Evolutionary conservation across 2,113 vertebrate species (phyloP).

Genomic region (Microcebus tavaratra): DNA sequence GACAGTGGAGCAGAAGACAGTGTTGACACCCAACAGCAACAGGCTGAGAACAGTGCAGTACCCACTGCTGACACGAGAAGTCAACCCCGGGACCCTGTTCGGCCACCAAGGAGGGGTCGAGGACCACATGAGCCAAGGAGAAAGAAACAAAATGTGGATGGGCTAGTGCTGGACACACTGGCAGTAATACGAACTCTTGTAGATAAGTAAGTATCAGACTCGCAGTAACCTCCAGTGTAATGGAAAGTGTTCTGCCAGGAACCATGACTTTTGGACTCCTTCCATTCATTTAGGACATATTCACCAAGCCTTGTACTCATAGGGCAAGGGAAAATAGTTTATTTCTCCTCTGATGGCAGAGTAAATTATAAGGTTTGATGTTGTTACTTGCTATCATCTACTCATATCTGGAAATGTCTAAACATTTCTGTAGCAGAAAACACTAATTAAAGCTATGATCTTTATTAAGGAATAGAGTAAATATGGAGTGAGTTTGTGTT

Average conservation of each 20-base stretch:
- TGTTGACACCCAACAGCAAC: conserved; percentile 86
- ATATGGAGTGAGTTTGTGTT: conserved; percentile 60
- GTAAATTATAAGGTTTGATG: conserved; percentile 55
- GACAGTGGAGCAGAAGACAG: conserved; percentile 95
- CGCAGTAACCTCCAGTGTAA: conserved; percentile 22
- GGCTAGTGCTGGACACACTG: conserved; percentile 97
- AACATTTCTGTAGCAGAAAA: conserved; percentile 64
- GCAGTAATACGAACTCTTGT: conserved; percentile 98
- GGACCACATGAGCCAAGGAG: conserved; percentile 97
- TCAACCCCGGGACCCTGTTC: conserved; percentile 94
- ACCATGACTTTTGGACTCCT: not conserved
- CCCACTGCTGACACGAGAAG: conserved; percentile 87
- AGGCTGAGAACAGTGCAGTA: conserved; percentile 86
- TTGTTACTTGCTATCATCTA: conserved; percentile 61
- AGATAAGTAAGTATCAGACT: conserved; percentile 94
- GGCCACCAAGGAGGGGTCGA: conserved; percentile 94
- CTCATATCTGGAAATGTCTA: conserved; percentile 60
- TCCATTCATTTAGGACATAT: not conserved
- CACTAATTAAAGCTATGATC: conserved; percentile 56
- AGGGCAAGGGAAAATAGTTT: conserved; percentile 19
- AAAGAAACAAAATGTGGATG: conserved; percentile 98
- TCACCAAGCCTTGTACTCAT: not conserved
- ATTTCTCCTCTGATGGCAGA: conserved; percentile 12
- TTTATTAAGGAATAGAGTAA: conserved; percentile 59
- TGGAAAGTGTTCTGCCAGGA: conserved; percentile 45